A percentile compares a stretch with the other conserved stretches of the same genome.
Evolutionary conservation across 2,113 vertebrate species (phyloP).

Genomic region (Thamnaconus septentrionalis): DNA sequence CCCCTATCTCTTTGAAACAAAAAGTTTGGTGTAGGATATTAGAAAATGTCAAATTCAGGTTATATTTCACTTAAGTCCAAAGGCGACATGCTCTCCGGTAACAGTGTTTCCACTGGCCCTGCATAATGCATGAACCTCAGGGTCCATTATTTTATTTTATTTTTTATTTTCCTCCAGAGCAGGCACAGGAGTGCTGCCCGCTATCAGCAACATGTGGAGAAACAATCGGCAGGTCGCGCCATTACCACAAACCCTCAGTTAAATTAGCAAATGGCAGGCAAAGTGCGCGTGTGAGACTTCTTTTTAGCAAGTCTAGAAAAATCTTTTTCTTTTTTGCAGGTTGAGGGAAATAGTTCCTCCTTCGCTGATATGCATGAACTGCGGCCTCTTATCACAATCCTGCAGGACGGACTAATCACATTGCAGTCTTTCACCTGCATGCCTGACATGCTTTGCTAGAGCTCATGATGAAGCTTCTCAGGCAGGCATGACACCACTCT

Average conservation of each 20-base stretch:
- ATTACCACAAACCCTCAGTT: slow-evolving; percentile 14
- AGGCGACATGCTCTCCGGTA: slow-evolving; percentile 66
- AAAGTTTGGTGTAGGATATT: slow-evolving; percentile 80
- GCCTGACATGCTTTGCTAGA: slow-evolving; percentile 73
- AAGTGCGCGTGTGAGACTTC: slow-evolving; percentile 15
- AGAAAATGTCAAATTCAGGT: slow-evolving; percentile 82
- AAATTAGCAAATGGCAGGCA: slow-evolving; percentile 38
- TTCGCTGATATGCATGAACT: slow-evolving; percentile 69
- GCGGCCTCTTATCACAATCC: slow-evolving; percentile 75
- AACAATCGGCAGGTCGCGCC: slow-evolving; percentile 13
- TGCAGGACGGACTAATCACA: slow-evolving; percentile 80
- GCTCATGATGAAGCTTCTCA: slow-evolving; percentile 70
- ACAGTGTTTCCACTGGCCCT: slow-evolving; percentile 58
- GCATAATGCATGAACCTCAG: slow-evolving; percentile 73
- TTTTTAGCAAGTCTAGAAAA: slow-evolving; percentile 52
- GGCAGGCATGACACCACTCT: slow-evolving; percentile 68
- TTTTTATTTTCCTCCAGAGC: slow-evolving; percentile 29
- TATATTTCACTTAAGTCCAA: slow-evolving; percentile 78
- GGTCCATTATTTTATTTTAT: slow-evolving; percentile 49
- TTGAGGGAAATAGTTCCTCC: slow-evolving; percentile 50
- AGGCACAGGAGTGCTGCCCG: slow-evolving; percentile 40
- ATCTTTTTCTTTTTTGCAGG: slow-evolving; percentile 40
- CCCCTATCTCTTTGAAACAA: slow-evolving; percentile 78
- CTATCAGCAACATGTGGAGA: slow-evolving; percentile 22
- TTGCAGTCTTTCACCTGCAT: slow-evolving; percentile 76